Evolutionary conservation across 2,797 vertebrate species (phyloP).

Genomic region (Enteromius radiatus): DNA sequence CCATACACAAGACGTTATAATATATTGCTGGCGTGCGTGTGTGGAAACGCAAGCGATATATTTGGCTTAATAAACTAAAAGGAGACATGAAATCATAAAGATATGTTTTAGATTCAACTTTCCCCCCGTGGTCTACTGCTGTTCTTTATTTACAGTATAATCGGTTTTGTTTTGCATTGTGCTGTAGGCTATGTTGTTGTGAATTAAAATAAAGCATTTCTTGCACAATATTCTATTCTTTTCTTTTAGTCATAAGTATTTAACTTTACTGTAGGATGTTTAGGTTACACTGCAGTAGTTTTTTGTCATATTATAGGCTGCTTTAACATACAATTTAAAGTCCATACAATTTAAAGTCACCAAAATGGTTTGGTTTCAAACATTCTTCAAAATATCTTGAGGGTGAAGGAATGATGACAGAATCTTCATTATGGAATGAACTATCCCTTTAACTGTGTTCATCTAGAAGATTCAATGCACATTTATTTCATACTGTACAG

Average conservation of each 20-base stretch:
- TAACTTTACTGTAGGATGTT: background rate
- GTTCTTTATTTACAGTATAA: background rate
- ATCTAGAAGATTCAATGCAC: background rate
- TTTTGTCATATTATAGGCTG: background rate
- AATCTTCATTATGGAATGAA: background rate
- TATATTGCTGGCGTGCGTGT: background rate
- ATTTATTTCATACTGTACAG: background rate
- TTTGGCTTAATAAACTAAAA: background rate
- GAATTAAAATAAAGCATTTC: background rate
- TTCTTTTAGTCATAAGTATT: background rate
- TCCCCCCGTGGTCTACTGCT: background rate
- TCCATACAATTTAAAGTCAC: background rate
- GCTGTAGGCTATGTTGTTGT: background rate
- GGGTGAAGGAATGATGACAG: background rate
- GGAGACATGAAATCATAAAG: background rate
- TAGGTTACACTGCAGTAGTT: background rate
- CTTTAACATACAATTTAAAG: background rate
- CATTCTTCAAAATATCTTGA: background rate
- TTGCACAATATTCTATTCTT: background rate
- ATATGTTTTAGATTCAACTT: background rate
- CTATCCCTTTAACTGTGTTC: background rate
- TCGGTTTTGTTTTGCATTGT: background rate
- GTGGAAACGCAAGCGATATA: background rate
- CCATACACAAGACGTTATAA: background rate
- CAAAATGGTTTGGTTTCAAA: background rate